These are phyloP conservation scores for Eurystomus gularis DNA, from an alignment of 2,113 vertebrate genomes.

Conservation along the genomic window DNA sequence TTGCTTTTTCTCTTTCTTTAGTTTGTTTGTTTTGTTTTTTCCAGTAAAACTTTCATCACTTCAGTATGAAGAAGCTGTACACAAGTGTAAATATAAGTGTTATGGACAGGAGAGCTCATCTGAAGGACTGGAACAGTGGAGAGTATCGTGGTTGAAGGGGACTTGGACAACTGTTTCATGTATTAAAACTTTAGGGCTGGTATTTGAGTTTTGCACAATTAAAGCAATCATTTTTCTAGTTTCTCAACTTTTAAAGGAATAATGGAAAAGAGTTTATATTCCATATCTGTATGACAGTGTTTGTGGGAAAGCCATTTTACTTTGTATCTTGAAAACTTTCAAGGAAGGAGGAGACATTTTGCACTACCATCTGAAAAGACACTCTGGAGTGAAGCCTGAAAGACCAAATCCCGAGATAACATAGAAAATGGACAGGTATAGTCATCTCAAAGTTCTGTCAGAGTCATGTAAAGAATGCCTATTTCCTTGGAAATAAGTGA, in stretches of 20 bases:
- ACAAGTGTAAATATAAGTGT: not conserved
- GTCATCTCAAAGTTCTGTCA: not conserved
- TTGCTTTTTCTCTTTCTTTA: not conserved
- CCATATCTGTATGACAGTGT: not conserved
- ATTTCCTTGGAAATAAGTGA: not conserved
- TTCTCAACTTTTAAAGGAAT: not conserved
- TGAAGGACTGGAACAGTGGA: not conserved
- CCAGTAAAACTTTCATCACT: not conserved
- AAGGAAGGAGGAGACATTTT: not conserved
- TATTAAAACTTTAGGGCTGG: not conserved
- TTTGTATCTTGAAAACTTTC: not conserved
- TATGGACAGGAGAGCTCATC: not conserved
- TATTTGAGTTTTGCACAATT: not conserved
- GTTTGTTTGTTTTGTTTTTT: not conserved
- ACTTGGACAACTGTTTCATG: not conserved
- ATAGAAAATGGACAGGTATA: not conserved
- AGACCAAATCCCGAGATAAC: not conserved
- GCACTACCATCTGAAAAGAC: not conserved
- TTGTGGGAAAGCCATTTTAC: not conserved
- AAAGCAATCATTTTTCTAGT: not conserved
- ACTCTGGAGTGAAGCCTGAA: not conserved
- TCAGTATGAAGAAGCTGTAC: not conserved
- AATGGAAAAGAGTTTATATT: not conserved
- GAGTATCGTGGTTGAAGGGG: not conserved
- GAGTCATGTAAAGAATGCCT: not conserved